phyloP scores from a whole-genome alignment of 2,888 invertebrate species.

The Folsomia candida region DNA sequence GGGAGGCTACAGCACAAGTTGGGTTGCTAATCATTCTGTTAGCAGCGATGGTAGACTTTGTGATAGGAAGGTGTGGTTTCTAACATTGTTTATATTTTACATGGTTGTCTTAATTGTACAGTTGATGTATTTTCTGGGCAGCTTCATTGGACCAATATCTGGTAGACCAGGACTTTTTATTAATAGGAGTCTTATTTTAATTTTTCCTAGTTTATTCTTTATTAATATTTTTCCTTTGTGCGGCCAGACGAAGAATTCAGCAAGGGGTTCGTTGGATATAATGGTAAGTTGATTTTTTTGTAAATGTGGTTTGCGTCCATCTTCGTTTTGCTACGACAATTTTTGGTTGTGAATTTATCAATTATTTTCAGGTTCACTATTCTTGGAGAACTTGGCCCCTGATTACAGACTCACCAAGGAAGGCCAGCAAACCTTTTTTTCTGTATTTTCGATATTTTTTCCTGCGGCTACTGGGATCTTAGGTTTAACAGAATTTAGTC shows the following conservation, averaged over 20 bases:
- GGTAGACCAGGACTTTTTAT: too few species aligned
- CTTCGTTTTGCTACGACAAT: neutral
- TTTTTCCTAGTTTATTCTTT: too few species aligned
- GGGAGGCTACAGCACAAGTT: constrained; percentile 60
- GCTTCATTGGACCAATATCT: too few species aligned
- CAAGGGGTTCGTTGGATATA: constrained; percentile 59
- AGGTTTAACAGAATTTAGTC: neutral
- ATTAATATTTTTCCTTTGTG: too few species aligned
- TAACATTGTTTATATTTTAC: neutral
- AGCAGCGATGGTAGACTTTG: constrained; percentile 59
- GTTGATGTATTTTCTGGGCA: too few species aligned
- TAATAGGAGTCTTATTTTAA: too few species aligned
- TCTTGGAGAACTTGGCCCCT: constrained; percentile 71
- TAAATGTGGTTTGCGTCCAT: neutral
- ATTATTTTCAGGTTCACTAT: constrained; percentile 62
- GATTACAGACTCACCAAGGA: constrained; percentile 75
- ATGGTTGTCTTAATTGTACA: too few species aligned
- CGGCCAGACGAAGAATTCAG: constrained; percentile 53
- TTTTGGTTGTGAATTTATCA: too few species aligned
- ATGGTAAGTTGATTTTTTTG: constrained; percentile 38
- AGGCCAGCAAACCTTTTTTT: constrained; percentile 82
- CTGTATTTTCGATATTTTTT: constrained; percentile 95
- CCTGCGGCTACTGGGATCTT: constrained; percentile 69
- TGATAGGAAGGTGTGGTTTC: constrained; percentile 56
- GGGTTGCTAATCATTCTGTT: constrained; percentile 57